Percentiles rank a stretch among this genome's conserved stretches.
phyloP scores from a whole-genome alignment of 2,113 vertebrate species.

The Corydoras sp. region DNA sequence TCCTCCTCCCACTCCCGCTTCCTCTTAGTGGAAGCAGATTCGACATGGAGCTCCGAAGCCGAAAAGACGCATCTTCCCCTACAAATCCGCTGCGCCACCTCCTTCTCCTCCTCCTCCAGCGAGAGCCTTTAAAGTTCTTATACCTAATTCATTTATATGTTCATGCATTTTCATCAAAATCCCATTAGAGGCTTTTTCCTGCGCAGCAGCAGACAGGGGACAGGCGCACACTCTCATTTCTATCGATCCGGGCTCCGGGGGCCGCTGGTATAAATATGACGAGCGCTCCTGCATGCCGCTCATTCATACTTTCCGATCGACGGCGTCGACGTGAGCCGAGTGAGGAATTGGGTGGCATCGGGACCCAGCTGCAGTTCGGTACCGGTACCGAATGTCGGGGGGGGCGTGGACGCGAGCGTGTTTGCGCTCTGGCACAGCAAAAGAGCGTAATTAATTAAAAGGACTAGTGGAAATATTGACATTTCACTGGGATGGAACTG shows the following conservation, averaged over 20 bases:
- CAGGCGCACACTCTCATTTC: slow-evolving; percentile 33
- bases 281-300: slow-evolving; percentile 24
- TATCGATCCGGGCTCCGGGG: slow-evolving; percentile 36
- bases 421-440: not conserved
- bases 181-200: slow-evolving; percentile 39
- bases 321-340: slow-evolving; percentile 4
- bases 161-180: slow-evolving; percentile 38
- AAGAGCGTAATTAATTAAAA: slow-evolving; percentile 16
- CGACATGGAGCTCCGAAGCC: slow-evolving; percentile 18
- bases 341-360: not conserved
- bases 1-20: not conserved
- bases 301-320: slow-evolving; percentile 13
- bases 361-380: not conserved
- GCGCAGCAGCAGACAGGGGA: slow-evolving; percentile 25
- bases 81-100: slow-evolving; percentile 15
- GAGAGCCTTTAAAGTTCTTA: not conserved
- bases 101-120: no score
- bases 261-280: slow-evolving; percentile 36
- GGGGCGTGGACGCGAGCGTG: slow-evolving; percentile 5
- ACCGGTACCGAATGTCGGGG: not conserved
- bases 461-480: slow-evolving; percentile 35
- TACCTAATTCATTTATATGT: slow-evolving; percentile 37
- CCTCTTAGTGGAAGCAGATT: slow-evolving; percentile 11
- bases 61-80: slow-evolving; percentile 19
- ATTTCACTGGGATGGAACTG: slow-evolving; percentile 42